Conservation (phyloP, 1,140 invertebrate species). For the Drosophila kikkawai region DNA sequence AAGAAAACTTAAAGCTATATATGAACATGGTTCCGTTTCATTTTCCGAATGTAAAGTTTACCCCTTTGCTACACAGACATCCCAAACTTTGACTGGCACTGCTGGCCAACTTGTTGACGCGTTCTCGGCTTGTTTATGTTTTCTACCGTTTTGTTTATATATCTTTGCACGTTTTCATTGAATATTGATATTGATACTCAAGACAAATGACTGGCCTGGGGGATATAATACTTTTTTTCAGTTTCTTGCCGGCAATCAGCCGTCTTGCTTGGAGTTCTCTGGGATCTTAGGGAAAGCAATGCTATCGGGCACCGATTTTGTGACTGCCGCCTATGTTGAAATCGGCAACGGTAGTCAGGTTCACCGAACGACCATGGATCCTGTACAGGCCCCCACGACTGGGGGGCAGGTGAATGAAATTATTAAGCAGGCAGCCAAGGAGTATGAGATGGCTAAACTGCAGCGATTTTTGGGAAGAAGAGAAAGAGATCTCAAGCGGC, state of each 20-base stretch:
- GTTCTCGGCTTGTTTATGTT: conserved; percentile 34
- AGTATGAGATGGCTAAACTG: conserved; percentile 43
- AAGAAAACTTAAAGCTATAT: conserved; percentile 25
- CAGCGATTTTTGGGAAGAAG: conserved; percentile 15
- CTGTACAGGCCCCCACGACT: background rate
- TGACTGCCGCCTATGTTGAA: conserved; percentile 59
- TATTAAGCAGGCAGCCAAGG: conserved; percentile 46
- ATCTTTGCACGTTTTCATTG: conserved; percentile 7
- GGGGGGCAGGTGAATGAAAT: conserved; percentile 42
- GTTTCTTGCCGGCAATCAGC: conserved; percentile 23
- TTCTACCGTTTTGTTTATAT: conserved; percentile 24
- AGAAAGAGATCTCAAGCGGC: background rate
- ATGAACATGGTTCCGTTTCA: background rate
- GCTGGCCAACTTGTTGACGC: conserved; percentile 61
- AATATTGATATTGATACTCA: background rate
- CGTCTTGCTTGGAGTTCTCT: background rate
- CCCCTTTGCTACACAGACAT: background rate
- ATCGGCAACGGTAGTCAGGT: conserved; percentile 13
- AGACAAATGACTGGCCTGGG: background rate
- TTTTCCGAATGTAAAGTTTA: background rate
- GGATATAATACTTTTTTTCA: conserved; percentile 9
- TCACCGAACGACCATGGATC: conserved; percentile 3
- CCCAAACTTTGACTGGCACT: background rate
- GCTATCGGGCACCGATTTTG: conserved; percentile 34
- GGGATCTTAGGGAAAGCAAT: background rate